A percentile compares a stretch with the other conserved stretches of the same genome.
Conservation (phyloP, 2,888 invertebrate genomes). For the Euzophera pinguis region DNA sequence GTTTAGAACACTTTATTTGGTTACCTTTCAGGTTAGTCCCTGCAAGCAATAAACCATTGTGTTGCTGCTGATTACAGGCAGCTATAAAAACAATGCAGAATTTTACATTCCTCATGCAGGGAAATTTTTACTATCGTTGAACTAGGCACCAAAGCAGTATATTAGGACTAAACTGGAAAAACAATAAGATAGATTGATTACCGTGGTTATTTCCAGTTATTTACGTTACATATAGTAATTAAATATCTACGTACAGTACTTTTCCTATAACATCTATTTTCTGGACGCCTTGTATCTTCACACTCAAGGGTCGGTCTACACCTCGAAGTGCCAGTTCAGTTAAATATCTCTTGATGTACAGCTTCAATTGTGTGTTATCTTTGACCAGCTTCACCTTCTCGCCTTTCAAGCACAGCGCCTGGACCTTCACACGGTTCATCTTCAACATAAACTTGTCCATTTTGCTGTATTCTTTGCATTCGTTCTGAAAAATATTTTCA, state of each 20-base stretch:
- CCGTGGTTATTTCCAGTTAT: no score
- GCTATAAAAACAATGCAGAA: no score
- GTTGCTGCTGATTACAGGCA: no score
- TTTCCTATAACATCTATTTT: slow-evolving; percentile 39
- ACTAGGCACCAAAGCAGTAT: no score
- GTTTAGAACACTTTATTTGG: no score
- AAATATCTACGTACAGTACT: slow-evolving; percentile 32
- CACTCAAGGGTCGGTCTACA: slow-evolving; percentile 50
- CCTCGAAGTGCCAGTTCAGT: slow-evolving; percentile 77
- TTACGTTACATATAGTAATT: no score
- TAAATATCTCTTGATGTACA: slow-evolving; percentile 81
- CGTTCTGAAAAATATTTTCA: slow-evolving; percentile 43
- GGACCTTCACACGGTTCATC: slow-evolving; percentile 63
- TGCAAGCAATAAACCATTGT: no score
- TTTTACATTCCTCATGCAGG: no score
- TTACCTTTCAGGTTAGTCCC: no score
- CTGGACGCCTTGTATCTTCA: slow-evolving; percentile 41
- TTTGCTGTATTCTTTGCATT: slow-evolving; percentile 76
- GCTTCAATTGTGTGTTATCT: slow-evolving; percentile 83
- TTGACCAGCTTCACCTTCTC: slow-evolving; percentile 67
- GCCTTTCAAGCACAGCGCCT: slow-evolving; percentile 57
- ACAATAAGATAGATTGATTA: no score
- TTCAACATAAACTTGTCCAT: slow-evolving; percentile 85
- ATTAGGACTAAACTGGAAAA: no score
- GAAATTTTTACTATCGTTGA: no score